Conservation (phyloP, 2,888 invertebrate species). For the Tinea trinotella region DNA sequence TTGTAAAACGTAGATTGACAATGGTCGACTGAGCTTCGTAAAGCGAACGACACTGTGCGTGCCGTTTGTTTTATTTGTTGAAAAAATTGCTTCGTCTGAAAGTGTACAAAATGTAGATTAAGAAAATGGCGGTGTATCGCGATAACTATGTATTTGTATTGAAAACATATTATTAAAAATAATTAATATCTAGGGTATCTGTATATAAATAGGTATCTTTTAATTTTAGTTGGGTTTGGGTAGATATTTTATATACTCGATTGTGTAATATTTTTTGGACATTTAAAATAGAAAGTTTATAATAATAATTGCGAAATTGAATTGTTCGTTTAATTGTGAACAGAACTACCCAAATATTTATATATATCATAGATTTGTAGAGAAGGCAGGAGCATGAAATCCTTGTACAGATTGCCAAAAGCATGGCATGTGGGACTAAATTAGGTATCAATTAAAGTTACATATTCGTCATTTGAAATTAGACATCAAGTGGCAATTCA, state of each 20-base stretch:
- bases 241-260: background rate
- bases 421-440: slow-evolving; percentile 17
- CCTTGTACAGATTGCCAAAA: slow-evolving; percentile 27
- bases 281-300: background rate
- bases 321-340: slow-evolving; percentile 28
- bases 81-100: slow-evolving; percentile 10
- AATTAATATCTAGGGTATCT: background rate
- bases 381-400: background rate
- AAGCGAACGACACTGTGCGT: background rate
- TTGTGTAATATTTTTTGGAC: background rate
- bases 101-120: background rate
- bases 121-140: background rate
- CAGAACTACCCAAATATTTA: background rate
- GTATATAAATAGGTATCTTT: background rate
- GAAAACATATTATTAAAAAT: background rate
- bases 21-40: background rate
- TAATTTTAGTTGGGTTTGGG: background rate
- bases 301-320: slow-evolving; percentile 35
- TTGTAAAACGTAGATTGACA: background rate
- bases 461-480: slow-evolving; percentile 25
- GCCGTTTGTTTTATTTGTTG: background rate
- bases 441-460: slow-evolving; percentile 40
- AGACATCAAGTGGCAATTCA: slow-evolving; percentile 66
- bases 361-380: background rate
- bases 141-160: background rate